Evolutionary conservation across 2,797 vertebrate genomes (phyloP).

Genomic region (Nannoperca obscura): DNA sequence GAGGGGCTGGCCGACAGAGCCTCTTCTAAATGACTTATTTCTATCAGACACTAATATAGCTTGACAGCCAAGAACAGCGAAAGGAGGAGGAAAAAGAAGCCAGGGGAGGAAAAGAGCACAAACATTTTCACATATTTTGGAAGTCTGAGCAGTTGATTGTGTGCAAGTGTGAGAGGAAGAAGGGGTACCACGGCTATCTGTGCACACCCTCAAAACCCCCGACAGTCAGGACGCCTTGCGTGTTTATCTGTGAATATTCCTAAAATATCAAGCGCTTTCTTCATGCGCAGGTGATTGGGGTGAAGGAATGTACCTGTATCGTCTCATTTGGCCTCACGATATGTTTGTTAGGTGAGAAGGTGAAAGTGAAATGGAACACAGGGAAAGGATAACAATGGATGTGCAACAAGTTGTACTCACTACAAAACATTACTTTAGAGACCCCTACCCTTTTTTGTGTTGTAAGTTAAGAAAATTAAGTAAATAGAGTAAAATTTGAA

Average conservation of each 20-base stretch:
- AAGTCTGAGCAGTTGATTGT: slow-evolving; percentile 72
- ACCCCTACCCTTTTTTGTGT: background rate
- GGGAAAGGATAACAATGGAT: background rate
- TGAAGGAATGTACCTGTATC: slow-evolving; percentile 63
- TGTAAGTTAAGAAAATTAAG: background rate
- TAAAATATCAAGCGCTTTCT: background rate
- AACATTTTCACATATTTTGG: slow-evolving; percentile 82
- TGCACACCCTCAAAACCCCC: slow-evolving; percentile 11
- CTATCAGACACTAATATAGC: slow-evolving; percentile 89
- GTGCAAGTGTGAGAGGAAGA: slow-evolving; percentile 57
- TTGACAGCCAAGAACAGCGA: slow-evolving; percentile 88
- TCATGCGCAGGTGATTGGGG: background rate
- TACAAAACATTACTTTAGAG: background rate
- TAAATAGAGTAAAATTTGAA: background rate
- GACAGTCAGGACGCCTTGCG: background rate
- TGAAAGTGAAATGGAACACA: background rate
- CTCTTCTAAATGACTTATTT: slow-evolving; percentile 92
- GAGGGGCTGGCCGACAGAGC: slow-evolving; percentile 84
- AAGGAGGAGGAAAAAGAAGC: slow-evolving; percentile 71
- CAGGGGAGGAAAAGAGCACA: slow-evolving; percentile 68
- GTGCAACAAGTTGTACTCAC: slow-evolving; percentile 7
- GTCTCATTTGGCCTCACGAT: background rate
- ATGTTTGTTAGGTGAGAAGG: background rate
- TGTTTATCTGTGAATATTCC: slow-evolving; percentile 12
- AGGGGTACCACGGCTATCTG: slow-evolving; percentile 29